phyloP scores from a whole-genome alignment of 2,888 invertebrate genomes.

The Deilephila porcellus region DNA sequence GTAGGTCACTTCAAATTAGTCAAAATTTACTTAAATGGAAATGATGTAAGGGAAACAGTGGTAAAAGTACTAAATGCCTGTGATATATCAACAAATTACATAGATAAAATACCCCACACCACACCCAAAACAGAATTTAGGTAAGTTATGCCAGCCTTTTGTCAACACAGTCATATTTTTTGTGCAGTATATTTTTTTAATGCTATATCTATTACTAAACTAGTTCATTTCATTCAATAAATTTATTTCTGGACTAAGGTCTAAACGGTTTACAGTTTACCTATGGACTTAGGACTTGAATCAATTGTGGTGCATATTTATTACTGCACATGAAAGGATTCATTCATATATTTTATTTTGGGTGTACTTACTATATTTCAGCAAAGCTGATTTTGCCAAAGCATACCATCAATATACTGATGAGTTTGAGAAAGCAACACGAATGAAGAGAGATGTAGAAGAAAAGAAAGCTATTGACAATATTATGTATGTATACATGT shows the following conservation, averaged over 20 bases:
- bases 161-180: too few relatives aligned
- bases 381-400: slow-evolving; percentile 59
- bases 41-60: slow-evolving; percentile 89
- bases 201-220: not conserved
- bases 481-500: slow-evolving; percentile 64
- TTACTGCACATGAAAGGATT: too few relatives aligned
- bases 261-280: too few relatives aligned
- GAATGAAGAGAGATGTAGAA: slow-evolving; percentile 70
- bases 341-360: too few relatives aligned
- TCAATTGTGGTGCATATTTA: too few relatives aligned
- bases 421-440: slow-evolving; percentile 67
- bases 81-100: slow-evolving; percentile 93
- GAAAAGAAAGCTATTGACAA: slow-evolving; percentile 68
- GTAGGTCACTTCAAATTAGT: slow-evolving; percentile 89
- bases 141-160: slow-evolving; percentile 48
- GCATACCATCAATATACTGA: slow-evolving; percentile 67
- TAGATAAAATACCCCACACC: slow-evolving; percentile 88
- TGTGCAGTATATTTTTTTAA: too few relatives aligned
- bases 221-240: too few relatives aligned
- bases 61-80: slow-evolving; percentile 91
- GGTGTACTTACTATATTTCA: slow-evolving; percentile 41
- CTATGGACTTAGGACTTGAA: too few relatives aligned
- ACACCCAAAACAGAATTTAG: slow-evolving; percentile 54
- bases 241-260: too few relatives aligned
- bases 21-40: slow-evolving; percentile 88